Evolutionary conservation across 92 coral and sea anemone species (phyloP).

Genomic region (Phymanthus crucifer): DNA sequence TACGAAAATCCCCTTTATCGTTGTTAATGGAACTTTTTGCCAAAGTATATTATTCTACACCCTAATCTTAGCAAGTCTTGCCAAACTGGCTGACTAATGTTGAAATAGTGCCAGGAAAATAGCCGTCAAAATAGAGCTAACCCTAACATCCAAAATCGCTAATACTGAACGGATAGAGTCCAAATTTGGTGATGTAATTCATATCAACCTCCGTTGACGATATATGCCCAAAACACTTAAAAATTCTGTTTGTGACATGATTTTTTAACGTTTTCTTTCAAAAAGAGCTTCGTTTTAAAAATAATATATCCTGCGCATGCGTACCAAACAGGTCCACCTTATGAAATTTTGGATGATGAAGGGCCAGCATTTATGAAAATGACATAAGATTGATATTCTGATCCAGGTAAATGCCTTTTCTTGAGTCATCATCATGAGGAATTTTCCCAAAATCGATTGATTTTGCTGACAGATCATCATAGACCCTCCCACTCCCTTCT

Average conservation of each 20-base stretch:
- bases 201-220: not conserved
- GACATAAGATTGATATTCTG: too few species aligned
- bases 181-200: not conserved
- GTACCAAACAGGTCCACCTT: too few species aligned
- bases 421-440: too few species aligned
- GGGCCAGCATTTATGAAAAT: too few species aligned
- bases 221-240: not conserved
- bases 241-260: not conserved
- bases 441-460: too few species aligned
- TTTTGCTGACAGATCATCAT: too few species aligned
- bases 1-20: not conserved
- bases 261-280: not conserved
- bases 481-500: too few species aligned
- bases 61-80: not conserved
- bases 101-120: not conserved
- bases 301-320: not conserved
- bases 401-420: too few species aligned
- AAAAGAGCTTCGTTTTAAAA: too few species aligned
- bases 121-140: not conserved
- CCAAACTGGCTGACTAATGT: not conserved
- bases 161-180: constrained; percentile 1
- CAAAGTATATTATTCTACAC: not conserved
- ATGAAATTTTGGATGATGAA: too few species aligned
- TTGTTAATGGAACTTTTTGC: not conserved
- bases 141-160: not conserved